Evolutionary conservation across 2,113 vertebrate genomes (phyloP), one percentile per base, ranked within the genome.

Genomic region (Macaca nemestrina): DNA sequence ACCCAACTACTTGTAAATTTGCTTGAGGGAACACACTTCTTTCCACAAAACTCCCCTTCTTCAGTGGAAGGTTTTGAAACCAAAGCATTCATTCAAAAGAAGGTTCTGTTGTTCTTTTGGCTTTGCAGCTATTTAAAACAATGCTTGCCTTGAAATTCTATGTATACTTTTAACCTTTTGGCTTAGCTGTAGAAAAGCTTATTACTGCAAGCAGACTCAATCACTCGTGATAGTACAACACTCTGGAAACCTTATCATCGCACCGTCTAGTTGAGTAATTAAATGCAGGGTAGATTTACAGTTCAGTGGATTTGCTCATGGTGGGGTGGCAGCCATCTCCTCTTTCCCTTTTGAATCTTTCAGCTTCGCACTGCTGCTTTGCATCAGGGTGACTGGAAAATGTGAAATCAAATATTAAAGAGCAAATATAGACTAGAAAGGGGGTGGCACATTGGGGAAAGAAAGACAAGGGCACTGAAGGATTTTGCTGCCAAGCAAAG

Each of bases 331-430:
- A 76, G 43, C 73, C 81, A 25, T 43, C 55, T 48, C 25, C 78
- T 88, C 38, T 59, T 72, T 97, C 48, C 59, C 32, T 82, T 95
- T 94, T 61, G 78, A 94, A 81, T 93, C 38, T 72, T 90, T 95
- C 78, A 82, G 22, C 78, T 87, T 76, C 86, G 30, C 55, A 52
- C 45, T 59, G 78, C 73, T 94, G 93, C 94, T 95, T 88, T 97
- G 70, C 79, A 57, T 89, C 89, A 83, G 61, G 61, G 91, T 67
- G 86, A 91, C 78, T 91, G 90, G 82, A 96, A 92, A 94, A 87
- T 89, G 92, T 45, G 83, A 92, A 93, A 96, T 96, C 94, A 97
- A 98, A 97, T 97, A 97, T 94, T 97, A 93, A 94, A 93, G 89
- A 97, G 68, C 90, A 95, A 97, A 97, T 85, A 87, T 17, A 32